phyloP scores from a whole-genome alignment of 2,113 vertebrate species.

The Balaeniceps rex region DNA sequence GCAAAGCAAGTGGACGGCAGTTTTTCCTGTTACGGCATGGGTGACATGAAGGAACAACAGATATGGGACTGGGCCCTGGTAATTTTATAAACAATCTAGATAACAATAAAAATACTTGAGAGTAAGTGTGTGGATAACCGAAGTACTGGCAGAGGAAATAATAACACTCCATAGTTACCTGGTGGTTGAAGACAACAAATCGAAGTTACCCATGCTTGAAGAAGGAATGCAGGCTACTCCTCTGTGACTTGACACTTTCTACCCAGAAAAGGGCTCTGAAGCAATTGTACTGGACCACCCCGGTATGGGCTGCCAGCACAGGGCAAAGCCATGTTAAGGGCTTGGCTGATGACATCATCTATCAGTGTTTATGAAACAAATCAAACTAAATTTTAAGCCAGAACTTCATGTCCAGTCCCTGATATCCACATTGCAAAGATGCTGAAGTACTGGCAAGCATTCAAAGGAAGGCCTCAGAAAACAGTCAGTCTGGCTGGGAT shows the following conservation, averaged over 20 bases:
- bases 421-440: not conserved
- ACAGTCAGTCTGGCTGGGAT: not conserved
- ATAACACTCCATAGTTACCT: fast-evolving
- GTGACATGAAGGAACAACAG: not conserved
- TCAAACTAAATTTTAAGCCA: not conserved
- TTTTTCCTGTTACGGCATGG: not conserved
- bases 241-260: not conserved
- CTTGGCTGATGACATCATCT: not conserved
- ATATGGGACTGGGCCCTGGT: not conserved
- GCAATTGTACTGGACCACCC: not conserved
- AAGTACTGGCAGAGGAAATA: not conserved
- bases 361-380: not conserved
- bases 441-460: not conserved
- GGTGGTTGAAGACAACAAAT: not conserved
- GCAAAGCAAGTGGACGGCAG: not conserved
- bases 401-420: not conserved
- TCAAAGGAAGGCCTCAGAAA: not conserved
- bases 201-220: not conserved
- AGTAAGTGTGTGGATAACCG: not conserved
- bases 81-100: not conserved
- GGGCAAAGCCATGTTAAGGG: not conserved
- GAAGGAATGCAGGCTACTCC: not conserved
- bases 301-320: not conserved
- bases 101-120: not conserved
- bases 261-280: not conserved